Evolutionary conservation across 2,797 vertebrate species (phyloP), one percentile per base, ranked within the genome.

Genomic region (Steatocranus sp.): DNA sequence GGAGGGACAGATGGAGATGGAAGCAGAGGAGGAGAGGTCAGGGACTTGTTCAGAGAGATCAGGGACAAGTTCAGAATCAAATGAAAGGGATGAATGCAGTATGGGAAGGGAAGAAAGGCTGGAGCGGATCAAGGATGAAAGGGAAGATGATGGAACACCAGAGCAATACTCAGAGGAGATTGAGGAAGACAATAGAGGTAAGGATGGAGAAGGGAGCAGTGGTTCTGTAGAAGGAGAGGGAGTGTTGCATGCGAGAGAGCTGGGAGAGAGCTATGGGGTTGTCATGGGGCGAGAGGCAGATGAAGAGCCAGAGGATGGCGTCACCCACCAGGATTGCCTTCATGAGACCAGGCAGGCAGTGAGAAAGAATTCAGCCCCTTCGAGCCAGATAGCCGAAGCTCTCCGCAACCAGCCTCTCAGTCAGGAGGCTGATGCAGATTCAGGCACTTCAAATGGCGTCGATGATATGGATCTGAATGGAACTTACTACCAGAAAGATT

Each of bases 321-420:
- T 82, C 53, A 27, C 80, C 11, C 89, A 91, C 73, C 78, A 89
- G 49, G 91, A 92, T 14, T 20, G 27, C 15, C 89, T 84, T 48
- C 84, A 88, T 27, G 82, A 90, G 18, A 23, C 82, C 70, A 92
- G 91, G 50, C 79, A 86, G 75, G 1, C 76, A 5, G 20, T 88
- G 2, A 93, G 96, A 53, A 97, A 97, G 89, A 96, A 97, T 86
- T 97, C 96, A 0, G 95, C 96, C 23, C 96, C 96, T 3, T 96
- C 96, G 0, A 95, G 93, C 68, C 96, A 97, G 90, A 96, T 96
- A 30, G 91, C 90, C 15, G 89, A 85, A 3, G 15, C 95, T 23
- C 95, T 97, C 15, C 92, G 92, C 53, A 92, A 79, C 85, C 95
- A 93, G 87, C 86, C 95, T 8, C 92, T 95, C n/a, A 86, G 83